These are phyloP conservation scores for Seira sanloemensis DNA, from an alignment of 2,888 invertebrate species.

Conservation along the genomic window DNA sequence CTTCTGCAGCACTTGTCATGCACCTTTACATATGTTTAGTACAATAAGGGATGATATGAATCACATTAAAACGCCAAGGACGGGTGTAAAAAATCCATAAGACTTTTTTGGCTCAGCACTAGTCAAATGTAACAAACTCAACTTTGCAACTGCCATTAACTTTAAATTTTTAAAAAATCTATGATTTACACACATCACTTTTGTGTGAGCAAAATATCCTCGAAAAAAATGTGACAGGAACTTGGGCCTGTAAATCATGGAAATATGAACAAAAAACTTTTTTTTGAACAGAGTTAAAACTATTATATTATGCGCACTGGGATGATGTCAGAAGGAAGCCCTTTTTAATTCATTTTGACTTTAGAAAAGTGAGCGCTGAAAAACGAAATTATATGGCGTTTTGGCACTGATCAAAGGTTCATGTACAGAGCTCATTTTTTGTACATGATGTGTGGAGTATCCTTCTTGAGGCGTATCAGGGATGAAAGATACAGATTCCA, in stretches of 20 bases:
- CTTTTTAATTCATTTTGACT: not conserved
- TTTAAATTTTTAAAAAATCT: conserved; percentile 12
- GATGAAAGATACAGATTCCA: conserved; percentile 8
- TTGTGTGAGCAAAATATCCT: not conserved
- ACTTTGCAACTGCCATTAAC: conserved; percentile 14
- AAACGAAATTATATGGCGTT: not conserved
- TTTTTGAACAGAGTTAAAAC: not conserved
- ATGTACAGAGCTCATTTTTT: conserved; percentile 10
- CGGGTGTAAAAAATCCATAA: conserved; percentile 55
- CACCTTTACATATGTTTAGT: conserved; percentile 35
- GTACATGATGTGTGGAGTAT: conserved; percentile 7
- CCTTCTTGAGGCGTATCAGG: conserved; percentile 17
- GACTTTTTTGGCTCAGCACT: conserved; percentile 33
- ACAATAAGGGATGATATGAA: conserved; percentile 46
- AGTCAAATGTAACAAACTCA: conserved; percentile 4
- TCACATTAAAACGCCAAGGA: conserved; percentile 67
- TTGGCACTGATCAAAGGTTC: not conserved
- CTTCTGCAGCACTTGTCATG: conserved; percentile 53
- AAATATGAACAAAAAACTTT: not conserved
- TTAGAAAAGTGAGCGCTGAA: not conserved
- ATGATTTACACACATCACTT: not conserved
- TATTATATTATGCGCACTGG: too few species aligned
- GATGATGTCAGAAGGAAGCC: not conserved
- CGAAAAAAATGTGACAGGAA: conserved; percentile 15
- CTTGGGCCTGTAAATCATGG: not conserved